Conservation (phyloP, 1,140 invertebrate species). For the Leptinotarsa lineolata region DNA sequence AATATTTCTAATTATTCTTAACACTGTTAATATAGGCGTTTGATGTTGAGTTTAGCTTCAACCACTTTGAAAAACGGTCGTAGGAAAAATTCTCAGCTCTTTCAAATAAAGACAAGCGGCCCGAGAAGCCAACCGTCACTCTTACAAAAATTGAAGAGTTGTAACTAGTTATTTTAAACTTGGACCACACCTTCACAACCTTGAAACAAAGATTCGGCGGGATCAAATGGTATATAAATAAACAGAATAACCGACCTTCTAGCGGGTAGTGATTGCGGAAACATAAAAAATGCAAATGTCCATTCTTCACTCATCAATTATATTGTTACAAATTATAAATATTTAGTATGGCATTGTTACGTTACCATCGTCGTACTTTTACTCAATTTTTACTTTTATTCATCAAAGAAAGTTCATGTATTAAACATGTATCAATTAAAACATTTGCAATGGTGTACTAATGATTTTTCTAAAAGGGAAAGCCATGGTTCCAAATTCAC, state of each 20-base stretch:
- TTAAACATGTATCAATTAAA: background rate
- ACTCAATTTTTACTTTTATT: conserved; percentile 7
- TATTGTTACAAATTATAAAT: background rate
- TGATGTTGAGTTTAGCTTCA: too few relatives aligned
- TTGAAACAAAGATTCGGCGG: background rate
- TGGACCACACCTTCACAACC: background rate
- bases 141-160: too few relatives aligned
- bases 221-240: background rate
- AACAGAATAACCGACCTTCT: background rate
- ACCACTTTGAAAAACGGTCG: too few relatives aligned
- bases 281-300: background rate
- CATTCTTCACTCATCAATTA: background rate
- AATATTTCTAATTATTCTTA: too few relatives aligned
- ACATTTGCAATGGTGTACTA: background rate
- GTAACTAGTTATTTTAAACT: too few relatives aligned
- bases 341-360: background rate
- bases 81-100: too few relatives aligned
- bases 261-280: background rate
- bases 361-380: background rate
- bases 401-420: background rate
- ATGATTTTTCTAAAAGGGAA: too few relatives aligned
- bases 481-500: too few relatives aligned
- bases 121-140: too few relatives aligned
- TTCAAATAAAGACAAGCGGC: too few relatives aligned
- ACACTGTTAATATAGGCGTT: too few relatives aligned